phyloP scores from a whole-genome alignment of 2,888 invertebrate species.

The Pyrochroa serraticornis region DNA sequence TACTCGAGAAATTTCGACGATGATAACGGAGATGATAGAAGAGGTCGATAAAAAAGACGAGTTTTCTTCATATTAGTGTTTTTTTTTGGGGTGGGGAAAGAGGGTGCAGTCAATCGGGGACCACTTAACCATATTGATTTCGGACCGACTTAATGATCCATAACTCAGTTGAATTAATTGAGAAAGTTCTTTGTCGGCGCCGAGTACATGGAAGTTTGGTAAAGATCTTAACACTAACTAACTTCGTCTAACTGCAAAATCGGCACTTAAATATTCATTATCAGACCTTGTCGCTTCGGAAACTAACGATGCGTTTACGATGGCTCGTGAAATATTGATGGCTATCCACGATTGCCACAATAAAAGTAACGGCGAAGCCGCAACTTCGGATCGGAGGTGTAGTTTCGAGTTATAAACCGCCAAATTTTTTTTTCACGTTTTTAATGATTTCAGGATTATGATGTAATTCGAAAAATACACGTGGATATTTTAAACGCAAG shows the following conservation, averaged over 20 bases:
- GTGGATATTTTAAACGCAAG: too few relatives aligned
- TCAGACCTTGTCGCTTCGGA: constrained; percentile 5
- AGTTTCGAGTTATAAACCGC: too few relatives aligned
- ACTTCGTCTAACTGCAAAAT: constrained; percentile 15
- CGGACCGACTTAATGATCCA: constrained; percentile 13
- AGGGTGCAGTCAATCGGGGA: not conserved
- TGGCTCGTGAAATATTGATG: too few relatives aligned
- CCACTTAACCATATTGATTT: constrained; percentile 14
- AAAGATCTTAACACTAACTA: constrained; percentile 18
- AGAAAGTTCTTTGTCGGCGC: constrained; percentile 17
- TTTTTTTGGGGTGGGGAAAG: constrained; percentile 1
- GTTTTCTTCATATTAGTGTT: not conserved
- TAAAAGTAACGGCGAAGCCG: too few relatives aligned
- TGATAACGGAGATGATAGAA: not conserved
- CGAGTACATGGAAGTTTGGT: constrained; percentile 11
- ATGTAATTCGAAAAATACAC: too few relatives aligned
- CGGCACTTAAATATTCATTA: constrained; percentile 22
- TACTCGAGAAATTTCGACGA: too few relatives aligned
- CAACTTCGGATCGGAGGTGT: too few relatives aligned
- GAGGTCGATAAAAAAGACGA: not conserved
- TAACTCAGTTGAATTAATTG: constrained; percentile 22
- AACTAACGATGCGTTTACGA: not conserved
- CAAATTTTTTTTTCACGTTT: too few relatives aligned
- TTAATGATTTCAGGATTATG: too few relatives aligned
- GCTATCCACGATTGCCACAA: too few relatives aligned